A percentile compares a stretch with the other conserved stretches of the same genome.
These are phyloP conservation scores for Macquaria australasica DNA, from an alignment of 2,113 vertebrate genomes.

Conservation along the genomic window DNA sequence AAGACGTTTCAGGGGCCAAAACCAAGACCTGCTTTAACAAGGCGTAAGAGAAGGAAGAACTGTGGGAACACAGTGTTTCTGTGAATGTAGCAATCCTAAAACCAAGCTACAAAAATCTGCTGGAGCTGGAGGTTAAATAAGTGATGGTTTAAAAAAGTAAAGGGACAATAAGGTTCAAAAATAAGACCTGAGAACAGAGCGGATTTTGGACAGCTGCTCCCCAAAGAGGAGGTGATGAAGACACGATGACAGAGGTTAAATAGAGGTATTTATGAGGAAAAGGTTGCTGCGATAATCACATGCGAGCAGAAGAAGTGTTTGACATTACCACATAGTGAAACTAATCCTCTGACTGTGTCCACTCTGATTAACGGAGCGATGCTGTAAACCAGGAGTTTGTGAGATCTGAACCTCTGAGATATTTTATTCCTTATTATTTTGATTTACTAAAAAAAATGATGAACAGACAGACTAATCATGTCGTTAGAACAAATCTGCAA, in stretches of 20 bases:
- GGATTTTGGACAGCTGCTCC: conserved; percentile 2
- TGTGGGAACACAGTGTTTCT: conserved; percentile 9
- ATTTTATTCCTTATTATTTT: background rate
- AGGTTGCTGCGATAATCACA: conserved; percentile 35
- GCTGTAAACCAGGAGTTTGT: background rate
- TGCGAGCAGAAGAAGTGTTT: conserved; percentile 36
- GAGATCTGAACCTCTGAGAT: background rate
- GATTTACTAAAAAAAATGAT: background rate
- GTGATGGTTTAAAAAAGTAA: background rate
- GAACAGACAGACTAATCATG: background rate
- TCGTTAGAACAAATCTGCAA: background rate
- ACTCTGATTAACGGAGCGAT: conserved; percentile 14
- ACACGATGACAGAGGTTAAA: conserved; percentile 47
- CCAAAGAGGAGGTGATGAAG: conserved; percentile 20
- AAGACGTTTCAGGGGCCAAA: background rate
- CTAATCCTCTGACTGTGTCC: conserved; percentile 44
- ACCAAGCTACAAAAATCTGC: background rate
- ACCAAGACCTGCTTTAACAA: conserved; percentile 15
- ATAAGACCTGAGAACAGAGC: background rate
- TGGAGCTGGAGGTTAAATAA: background rate
- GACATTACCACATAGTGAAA: conserved; percentile 38
- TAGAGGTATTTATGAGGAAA: conserved; percentile 30
- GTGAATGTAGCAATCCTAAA: background rate
- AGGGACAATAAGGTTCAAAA: background rate
- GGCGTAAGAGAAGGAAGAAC: background rate